phyloP scores from a whole-genome alignment of 2,888 invertebrate genomes.

The Ennomos fuscantarius region DNA sequence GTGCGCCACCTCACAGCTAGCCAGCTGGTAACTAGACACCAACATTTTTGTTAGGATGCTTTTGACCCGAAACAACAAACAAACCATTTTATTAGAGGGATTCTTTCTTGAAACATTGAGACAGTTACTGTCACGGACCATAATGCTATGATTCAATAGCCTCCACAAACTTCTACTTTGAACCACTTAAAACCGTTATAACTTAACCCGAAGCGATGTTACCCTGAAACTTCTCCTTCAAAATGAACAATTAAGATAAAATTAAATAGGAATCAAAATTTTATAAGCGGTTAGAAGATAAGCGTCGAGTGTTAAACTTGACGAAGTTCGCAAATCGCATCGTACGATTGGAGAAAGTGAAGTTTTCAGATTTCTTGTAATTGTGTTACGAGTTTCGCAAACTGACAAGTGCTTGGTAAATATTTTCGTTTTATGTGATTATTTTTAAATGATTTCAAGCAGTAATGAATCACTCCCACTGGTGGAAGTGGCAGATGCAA shows the following conservation, averaged over 20 bases:
- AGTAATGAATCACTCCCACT: conserved; percentile 66
- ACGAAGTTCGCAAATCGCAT: conserved; percentile 62
- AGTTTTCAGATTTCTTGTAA: conserved; percentile 41
- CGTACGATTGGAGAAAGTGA: conserved; percentile 45
- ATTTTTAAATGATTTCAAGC: conserved; percentile 29
- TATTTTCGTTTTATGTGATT: conserved; percentile 18
- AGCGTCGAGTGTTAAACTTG: conserved; percentile 79
- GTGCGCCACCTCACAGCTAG: conserved; percentile 13
- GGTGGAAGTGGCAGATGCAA: conserved; percentile 65
- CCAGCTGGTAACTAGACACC: conserved; percentile 5
- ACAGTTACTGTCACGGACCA: conserved; percentile 24
- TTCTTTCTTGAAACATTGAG: conserved; percentile 17
- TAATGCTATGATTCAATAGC: conserved; percentile 31
- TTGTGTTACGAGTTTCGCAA: conserved; percentile 32
- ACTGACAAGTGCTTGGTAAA: conserved; percentile 19
- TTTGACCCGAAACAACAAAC: too few relatives aligned
- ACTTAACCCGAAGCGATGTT: conserved; percentile 66
- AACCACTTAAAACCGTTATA: conserved; percentile 43
- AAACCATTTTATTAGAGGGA: conserved; percentile 1
- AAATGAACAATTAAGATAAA: conserved; percentile 80
- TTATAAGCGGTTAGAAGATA: conserved; percentile 79
- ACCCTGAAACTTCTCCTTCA: conserved; percentile 72
- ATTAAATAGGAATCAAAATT: conserved; percentile 81
- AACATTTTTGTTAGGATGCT: neutral
- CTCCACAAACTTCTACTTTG: conserved; percentile 30